phyloP scores from a whole-genome alignment of 2,797 vertebrate genomes.

The Oreochromis mossambicus region DNA sequence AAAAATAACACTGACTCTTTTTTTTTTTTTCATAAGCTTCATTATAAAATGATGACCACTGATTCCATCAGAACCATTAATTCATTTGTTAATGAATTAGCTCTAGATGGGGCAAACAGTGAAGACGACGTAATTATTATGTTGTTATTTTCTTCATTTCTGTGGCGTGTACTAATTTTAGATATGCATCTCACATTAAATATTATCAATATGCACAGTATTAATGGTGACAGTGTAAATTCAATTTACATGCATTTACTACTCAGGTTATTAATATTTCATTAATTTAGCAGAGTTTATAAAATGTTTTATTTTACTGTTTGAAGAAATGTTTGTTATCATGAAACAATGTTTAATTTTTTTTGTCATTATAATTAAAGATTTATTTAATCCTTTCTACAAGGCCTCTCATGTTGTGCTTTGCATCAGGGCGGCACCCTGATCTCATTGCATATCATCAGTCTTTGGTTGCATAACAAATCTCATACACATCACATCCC shows the following conservation, averaged over 20 bases:
- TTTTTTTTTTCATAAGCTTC: background rate
- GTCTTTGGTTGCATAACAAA: background rate
- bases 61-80: background rate
- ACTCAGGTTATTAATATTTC: background rate
- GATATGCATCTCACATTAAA: background rate
- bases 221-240: background rate
- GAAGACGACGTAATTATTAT: rapidly evolving
- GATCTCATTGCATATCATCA: background rate
- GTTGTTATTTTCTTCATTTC: rapidly evolving
- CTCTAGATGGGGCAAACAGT: rapidly evolving
- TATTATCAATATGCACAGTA: background rate
- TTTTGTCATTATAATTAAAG: conserved; percentile 21
- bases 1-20: background rate
- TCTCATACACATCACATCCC: background rate
- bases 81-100: background rate
- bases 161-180: background rate
- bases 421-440: background rate
- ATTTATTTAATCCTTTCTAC: conserved; percentile 8
- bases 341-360: background rate
- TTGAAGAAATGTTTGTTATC: background rate
- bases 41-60: background rate
- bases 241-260: background rate
- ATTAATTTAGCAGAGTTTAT: background rate
- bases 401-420: background rate
- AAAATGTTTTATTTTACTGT: background rate